Base-by-base conservation (phyloP, 1,140 invertebrate genomes). In the Halesus radiatus region DNA sequence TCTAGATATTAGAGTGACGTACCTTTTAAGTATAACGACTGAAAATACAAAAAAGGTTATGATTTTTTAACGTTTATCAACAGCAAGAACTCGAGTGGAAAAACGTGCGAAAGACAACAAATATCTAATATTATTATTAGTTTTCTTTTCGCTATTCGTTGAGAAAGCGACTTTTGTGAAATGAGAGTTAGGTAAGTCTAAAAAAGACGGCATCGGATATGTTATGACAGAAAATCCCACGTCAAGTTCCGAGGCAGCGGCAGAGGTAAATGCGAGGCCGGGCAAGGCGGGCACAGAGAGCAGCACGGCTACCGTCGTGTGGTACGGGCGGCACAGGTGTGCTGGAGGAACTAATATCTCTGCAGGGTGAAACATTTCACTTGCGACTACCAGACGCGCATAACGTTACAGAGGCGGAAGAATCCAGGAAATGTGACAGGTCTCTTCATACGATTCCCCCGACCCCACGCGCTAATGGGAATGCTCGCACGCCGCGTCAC, bases 311-410 rank as follows among this genome's bases (percentile, higher is more conserved):
- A n/a, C n/a, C n/a, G n/a, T n/a, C n/a, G n/a, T n/a, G n/a, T n/a
- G 7, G 32, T 3, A 32, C 10, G 37, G 10, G 37, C 26, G 37
- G 37, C 37, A 45, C 37, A 77, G 76, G 76, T 77, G 76, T 52
- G 58, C 15, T 5, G 45, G 70, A 74, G 26, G 62, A 77, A 77
- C 76, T 77, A 77, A 77, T 77, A 77, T 77, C 76, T 77, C 76
- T 50, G 10, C 18, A 37, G 76, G 29, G 62, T 22, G 26, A 74
- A 74, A 74, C 70, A 74, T 74, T 74, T 74, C 70, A 74, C 70
- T 74, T 56, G 70, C 18, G 70, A 74, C 70, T 74, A 74, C 70
- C 70, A 54, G 70, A 52, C 26, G 52, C 22, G 70, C 70, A 74
- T 53, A 74, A 74, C 50, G 70, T 74, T 23, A 74, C 53, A 74